Evolutionary conservation across 2,888 invertebrate species (phyloP), one percentile per base, ranked within the genome.

Genomic region (Dryobota labecula): DNA sequence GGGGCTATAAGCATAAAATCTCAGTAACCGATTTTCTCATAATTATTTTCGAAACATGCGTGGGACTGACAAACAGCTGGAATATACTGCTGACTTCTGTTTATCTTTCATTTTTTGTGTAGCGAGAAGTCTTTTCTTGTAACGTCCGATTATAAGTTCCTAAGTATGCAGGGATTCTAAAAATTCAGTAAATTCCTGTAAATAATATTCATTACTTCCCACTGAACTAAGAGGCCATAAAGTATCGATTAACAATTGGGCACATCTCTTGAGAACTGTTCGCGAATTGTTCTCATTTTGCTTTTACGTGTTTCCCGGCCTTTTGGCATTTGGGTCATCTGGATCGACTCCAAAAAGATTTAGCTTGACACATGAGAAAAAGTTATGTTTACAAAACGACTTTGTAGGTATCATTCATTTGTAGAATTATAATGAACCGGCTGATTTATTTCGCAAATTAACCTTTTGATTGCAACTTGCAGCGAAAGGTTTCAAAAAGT

Each of bases 271-370:
- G 33, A 75, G 72, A 81, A 79, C 79, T 83, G 85, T 90, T 90
- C 82, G 91, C 90, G 85, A 91, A 91, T 90, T 88, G 89, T 87
- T 89, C 82, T 76, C 80, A 83, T 87, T 89, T 88, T 88, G 90
- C 88, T 88, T 91, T 89, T 86, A 90, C 87, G 82, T 84, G 86
- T 89, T 91, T 88, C 83, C 82, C 85, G 81, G 89, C 87, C 88
- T 89, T 86, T 85, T 83, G 87, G 90, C 89, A 95, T 94, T 90
- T 91, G 87, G 95, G 95, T 94, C 95, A 92, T 87, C 93, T 95
- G 95, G 95, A 95, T 85, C 85, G 83, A 81, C 77, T 95, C 95
- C 95, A 95, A 94, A 94, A 91, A 91, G 83, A 88, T 89, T 90
- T 77, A 77, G 84, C 87, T 88, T 91, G 88, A 92, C 90, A 90